Evolutionary conservation across 2,888 invertebrate genomes (phyloP), one percentile per base, ranked within the genome.

Genomic region (Rhagonycha lutea): DNA sequence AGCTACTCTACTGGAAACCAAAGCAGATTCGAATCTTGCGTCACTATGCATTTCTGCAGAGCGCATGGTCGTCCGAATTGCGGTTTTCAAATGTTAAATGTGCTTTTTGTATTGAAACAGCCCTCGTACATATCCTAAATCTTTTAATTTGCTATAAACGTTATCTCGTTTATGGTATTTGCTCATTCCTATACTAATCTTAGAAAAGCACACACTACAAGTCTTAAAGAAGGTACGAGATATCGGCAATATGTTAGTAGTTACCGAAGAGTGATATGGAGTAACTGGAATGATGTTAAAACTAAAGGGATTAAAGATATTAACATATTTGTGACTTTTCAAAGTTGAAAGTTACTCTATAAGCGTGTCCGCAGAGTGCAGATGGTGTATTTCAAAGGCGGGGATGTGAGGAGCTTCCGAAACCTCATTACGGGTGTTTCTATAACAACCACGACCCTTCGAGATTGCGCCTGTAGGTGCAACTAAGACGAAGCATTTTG

Each of bases 371-470:
- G 78, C 80, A 79, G 80, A 80, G 78, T 80, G 80, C 80, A 80
- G 80, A 79, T 80, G 80, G 79, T 77, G 79, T 80, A 80, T 80
- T 80, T 80, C 80, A 80, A 80, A 80, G 75, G 78, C 76, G 75
- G 75, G 72, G 79, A 78, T 78, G 79, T 79, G 74, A 78, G 78
- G 76, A 78, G 78, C 78, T 76, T 82, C 80, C 80, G 81, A 83
- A 83, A 83, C 83, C 83, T 84, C 84, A 84, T 84, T 84, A 84
- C 82, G 82, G 82, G 82, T 84, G 84, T 84, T 84, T 84, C 84
- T 84, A 84, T 84, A 84, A 84, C 84, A 84, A 84, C 84, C 82
- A 79, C 82, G 83, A 83, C 82, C 83, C 84, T 84, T 83, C 81
- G 79, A 83, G 83, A 83, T 82, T 82, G 82, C 79, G 80, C 79